These are phyloP conservation scores for Pachycephus smyrnensis DNA, from an alignment of 2,888 invertebrate species.

Conservation along the genomic window DNA sequence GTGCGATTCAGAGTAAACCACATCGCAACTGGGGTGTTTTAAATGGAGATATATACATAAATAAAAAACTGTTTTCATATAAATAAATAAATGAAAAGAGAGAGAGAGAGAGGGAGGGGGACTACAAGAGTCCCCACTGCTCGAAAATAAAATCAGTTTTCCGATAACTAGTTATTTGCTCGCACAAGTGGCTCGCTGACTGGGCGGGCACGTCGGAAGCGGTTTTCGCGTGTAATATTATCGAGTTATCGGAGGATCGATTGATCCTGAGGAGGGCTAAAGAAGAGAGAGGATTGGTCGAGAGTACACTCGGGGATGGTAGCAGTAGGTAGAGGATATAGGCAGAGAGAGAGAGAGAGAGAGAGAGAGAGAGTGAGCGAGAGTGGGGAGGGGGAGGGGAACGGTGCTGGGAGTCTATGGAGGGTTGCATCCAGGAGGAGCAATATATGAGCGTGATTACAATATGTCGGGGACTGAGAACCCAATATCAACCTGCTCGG, in stretches of 20 bases:
- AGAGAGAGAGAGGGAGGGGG: not conserved
- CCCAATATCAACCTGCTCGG: slow-evolving; percentile 56
- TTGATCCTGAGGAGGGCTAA: slow-evolving; percentile 36
- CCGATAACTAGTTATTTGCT: slow-evolving; percentile 64
- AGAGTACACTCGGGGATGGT: slow-evolving; percentile 16
- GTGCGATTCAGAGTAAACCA: not conserved
- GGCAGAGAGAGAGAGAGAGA: slow-evolving; percentile 14
- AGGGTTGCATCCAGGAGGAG: slow-evolving; percentile 25
- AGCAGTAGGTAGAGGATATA: slow-evolving; percentile 29
- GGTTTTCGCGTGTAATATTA: slow-evolving; percentile 63
- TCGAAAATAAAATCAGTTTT: slow-evolving; percentile 61
- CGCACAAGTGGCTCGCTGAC: slow-evolving; percentile 62
- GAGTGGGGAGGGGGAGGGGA: slow-evolving; percentile 37
- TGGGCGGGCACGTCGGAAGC: slow-evolving; percentile 59
- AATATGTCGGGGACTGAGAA: slow-evolving; percentile 58
- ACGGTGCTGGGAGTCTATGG: not conserved
- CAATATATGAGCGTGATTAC: slow-evolving; percentile 62
- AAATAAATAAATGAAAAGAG: not conserved
- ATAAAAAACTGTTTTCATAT: not conserved
- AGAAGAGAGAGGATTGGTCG: not conserved
- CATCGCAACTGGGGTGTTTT: not conserved
- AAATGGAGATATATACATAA: not conserved
- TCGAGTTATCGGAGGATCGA: slow-evolving; percentile 55
- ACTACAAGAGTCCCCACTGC: not conserved
- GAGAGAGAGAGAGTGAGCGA: slow-evolving; percentile 26